Evolutionary conservation across 2,797 vertebrate genomes (phyloP).

Genomic region (Mus caroli): DNA sequence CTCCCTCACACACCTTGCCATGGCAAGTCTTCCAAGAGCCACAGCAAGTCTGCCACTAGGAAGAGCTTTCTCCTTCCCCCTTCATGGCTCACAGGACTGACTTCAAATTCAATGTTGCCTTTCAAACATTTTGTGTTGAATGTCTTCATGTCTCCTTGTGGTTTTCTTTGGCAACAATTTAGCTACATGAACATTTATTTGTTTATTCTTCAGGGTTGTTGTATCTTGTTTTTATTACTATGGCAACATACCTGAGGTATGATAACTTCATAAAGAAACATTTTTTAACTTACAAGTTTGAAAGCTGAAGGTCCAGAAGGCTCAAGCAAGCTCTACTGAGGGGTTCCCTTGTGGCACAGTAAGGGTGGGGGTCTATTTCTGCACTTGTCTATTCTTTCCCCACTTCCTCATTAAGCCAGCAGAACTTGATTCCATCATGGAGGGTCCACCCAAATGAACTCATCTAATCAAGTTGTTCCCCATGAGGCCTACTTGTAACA

Average conservation of each 20-base stretch:
- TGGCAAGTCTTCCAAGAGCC: not conserved
- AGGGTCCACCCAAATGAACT: not conserved
- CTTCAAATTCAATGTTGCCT: not conserved
- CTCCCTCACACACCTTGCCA: not conserved
- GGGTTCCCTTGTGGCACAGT: rapidly evolving
- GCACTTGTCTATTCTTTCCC: not conserved
- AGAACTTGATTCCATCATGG: not conserved
- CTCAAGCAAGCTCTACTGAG: not conserved
- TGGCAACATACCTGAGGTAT: not conserved
- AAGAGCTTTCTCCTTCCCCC: not conserved
- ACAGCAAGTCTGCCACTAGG: not conserved
- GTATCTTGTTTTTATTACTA: not conserved
- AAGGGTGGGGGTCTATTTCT: not conserved
- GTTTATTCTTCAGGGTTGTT: not conserved
- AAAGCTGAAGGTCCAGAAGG: not conserved
- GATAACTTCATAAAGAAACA: not conserved
- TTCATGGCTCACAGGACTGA: not conserved
- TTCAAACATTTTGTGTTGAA: not conserved
- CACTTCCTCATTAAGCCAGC: not conserved
- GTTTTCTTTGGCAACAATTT: not conserved
- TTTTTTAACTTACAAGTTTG: not conserved
- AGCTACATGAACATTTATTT: not conserved
- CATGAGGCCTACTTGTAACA: not conserved
- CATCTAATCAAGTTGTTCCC: not conserved
- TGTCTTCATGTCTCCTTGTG: not conserved